phyloP scores from a whole-genome alignment of 2,113 vertebrate genomes.

The Anolis carolinensis region DNA sequence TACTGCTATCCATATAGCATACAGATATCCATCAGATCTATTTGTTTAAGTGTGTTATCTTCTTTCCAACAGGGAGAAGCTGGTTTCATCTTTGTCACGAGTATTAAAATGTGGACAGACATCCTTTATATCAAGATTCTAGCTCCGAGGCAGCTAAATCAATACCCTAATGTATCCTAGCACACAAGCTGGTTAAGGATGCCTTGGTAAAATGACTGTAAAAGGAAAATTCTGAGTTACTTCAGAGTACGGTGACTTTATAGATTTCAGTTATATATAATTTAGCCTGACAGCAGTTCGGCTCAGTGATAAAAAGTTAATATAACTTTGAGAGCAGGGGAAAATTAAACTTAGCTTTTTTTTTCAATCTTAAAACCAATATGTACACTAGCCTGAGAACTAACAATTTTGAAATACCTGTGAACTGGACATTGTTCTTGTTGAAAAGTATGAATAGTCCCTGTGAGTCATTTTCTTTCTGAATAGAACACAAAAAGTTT shows the following conservation, averaged over 20 bases:
- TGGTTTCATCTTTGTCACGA: not conserved
- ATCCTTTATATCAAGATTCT: slow-evolving; percentile 6
- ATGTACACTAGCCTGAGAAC: slow-evolving; percentile 6
- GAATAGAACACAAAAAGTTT: not conserved
- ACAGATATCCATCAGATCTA: slow-evolving; percentile 3
- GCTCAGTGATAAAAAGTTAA: not conserved
- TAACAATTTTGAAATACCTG: not conserved
- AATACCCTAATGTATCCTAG: not conserved
- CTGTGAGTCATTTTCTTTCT: slow-evolving; percentile 8
- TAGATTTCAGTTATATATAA: not conserved
- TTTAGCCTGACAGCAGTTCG: slow-evolving; percentile 7
- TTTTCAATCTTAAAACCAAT: not conserved
- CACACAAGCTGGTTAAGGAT: not conserved
- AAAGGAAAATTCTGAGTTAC: not conserved
- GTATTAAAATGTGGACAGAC: slow-evolving; percentile 31
- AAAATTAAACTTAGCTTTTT: not conserved
- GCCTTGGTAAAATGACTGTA: not conserved
- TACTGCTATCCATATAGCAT: too few species aligned
- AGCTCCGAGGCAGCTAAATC: slow-evolving; percentile 32
- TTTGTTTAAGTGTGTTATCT: not conserved
- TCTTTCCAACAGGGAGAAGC: not conserved
- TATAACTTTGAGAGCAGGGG: not conserved
- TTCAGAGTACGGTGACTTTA: accelerated
- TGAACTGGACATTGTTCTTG: not conserved
- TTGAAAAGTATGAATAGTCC: slow-evolving; percentile 3